A percentile compares a stretch with the other conserved stretches of the same genome.
phyloP scores from a whole-genome alignment of 1,140 invertebrate species.

The Armadillidium nasatum region DNA sequence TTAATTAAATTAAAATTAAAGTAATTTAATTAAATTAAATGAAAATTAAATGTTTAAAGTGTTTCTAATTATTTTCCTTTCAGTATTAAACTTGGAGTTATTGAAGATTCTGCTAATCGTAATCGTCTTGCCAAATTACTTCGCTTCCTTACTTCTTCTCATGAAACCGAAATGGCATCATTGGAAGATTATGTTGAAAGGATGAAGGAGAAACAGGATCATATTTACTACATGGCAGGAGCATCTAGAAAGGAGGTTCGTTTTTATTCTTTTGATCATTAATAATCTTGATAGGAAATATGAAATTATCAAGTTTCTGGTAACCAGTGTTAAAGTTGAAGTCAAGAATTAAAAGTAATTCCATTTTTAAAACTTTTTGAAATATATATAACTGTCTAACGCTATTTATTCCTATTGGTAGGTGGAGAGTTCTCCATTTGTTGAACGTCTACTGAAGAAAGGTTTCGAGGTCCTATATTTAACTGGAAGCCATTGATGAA shows the following conservation, averaged over 20 bases:
- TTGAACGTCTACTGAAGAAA: slow-evolving; percentile 85
- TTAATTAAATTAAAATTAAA: no score
- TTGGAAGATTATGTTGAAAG: slow-evolving; percentile 85
- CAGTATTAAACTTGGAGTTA: slow-evolving; percentile 90
- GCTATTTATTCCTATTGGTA: slow-evolving; percentile 45
- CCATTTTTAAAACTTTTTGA: not conserved
- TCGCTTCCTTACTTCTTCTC: slow-evolving; percentile 80
- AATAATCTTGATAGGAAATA: no score
- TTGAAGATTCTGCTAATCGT: slow-evolving; percentile 95
- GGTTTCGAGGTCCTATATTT: slow-evolving; percentile 96
- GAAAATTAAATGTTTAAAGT: no score
- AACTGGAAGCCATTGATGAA: slow-evolving; percentile 96
- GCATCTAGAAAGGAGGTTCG: slow-evolving; percentile 69
- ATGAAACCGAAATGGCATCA: slow-evolving; percentile 63
- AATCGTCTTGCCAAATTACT: slow-evolving; percentile 91
- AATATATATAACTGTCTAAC: not conserved
- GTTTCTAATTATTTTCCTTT: no score
- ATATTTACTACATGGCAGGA: slow-evolving; percentile 96
- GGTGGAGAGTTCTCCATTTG: slow-evolving; percentile 89
- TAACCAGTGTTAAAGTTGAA: no score
- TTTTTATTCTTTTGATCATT: no score
- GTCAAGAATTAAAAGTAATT: no score
- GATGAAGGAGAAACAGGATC: slow-evolving; percentile 96
- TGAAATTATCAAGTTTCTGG: no score
- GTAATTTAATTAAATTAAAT: no score